Percentiles rank a stretch among this genome's conserved stretches.
phyloP scores from a whole-genome alignment of 2,888 invertebrate genomes.

The Autographa pulchrina region DNA sequence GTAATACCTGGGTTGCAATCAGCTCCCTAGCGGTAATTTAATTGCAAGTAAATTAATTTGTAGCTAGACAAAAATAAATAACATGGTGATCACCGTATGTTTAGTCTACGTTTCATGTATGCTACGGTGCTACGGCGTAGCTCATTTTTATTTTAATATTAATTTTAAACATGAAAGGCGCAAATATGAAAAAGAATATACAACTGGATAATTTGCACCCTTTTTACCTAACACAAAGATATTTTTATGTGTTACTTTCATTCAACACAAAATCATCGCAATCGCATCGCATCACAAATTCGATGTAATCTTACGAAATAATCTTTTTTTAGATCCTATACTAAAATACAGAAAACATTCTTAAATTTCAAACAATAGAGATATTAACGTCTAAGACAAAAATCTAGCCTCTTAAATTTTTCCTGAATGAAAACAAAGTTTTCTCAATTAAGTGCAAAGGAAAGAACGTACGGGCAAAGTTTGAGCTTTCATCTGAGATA shows the following conservation, averaged over 20 bases:
- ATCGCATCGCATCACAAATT: too few relatives aligned
- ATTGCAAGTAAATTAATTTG: constrained; percentile 19
- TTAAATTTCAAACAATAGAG: constrained; percentile 37
- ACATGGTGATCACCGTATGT: neutral
- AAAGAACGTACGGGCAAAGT: constrained; percentile 80
- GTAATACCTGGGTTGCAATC: constrained; percentile 47
- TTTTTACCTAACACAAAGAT: neutral
- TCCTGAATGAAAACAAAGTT: constrained; percentile 77
- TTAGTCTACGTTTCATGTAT: neutral
- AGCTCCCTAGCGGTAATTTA: constrained; percentile 38
- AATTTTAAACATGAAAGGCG: neutral
- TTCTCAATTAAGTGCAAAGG: constrained; percentile 80
- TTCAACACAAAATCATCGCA: too few relatives aligned
- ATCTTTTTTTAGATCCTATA: too few relatives aligned
- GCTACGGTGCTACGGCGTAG: constrained; percentile 7
- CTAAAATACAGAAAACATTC: constrained; percentile 7
- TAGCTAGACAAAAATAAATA: constrained; percentile 11
- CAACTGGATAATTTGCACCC: neutral
- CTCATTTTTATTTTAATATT: neutral
- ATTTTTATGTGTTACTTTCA: too few relatives aligned
- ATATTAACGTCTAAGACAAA: constrained; percentile 43
- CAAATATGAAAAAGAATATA: neutral
- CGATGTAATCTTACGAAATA: too few relatives aligned
- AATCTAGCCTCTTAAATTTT: constrained; percentile 74
- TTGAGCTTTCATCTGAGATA: constrained; percentile 82